Conservation (phyloP, 2,113 vertebrate genomes). For the Peromyscus polionotus region DNA sequence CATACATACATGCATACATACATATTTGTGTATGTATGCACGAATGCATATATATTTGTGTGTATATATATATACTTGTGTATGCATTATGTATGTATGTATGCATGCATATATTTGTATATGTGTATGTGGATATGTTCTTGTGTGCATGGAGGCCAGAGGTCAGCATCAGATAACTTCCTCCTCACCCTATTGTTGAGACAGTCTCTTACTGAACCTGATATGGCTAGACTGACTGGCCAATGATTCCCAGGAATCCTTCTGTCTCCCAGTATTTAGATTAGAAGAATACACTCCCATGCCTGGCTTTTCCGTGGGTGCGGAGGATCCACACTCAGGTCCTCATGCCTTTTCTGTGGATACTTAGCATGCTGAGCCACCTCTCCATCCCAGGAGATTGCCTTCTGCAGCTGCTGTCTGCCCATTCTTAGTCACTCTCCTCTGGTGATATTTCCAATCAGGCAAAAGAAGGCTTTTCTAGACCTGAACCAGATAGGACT, state of each 20-base stretch:
- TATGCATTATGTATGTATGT: neutral
- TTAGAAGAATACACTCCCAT: neutral
- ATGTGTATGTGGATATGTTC: neutral
- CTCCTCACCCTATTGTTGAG: neutral
- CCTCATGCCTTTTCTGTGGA: neutral
- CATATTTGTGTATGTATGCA: neutral
- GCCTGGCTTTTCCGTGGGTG: neutral
- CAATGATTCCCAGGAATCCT: neutral
- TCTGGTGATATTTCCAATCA: neutral
- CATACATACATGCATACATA: neutral
- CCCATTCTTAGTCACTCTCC: neutral
- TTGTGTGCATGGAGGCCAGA: neutral
- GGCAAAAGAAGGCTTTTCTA: neutral
- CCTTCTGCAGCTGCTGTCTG: no score
- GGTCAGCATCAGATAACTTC: neutral
- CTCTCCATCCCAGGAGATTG: neutral
- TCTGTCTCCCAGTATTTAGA: neutral
- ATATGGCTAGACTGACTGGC: neutral
- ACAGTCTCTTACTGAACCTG: neutral
- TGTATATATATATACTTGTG: neutral
- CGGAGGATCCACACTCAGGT: neutral
- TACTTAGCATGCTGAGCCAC: neutral
- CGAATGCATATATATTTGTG: neutral
- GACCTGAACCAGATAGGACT: neutral
- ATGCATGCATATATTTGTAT: neutral